A percentile compares a stretch with the other conserved stretches of the same genome.
These are phyloP conservation scores for Cyrtodaria siliqua DNA, from an alignment of 2,888 invertebrate genomes.

Conservation along the genomic window DNA sequence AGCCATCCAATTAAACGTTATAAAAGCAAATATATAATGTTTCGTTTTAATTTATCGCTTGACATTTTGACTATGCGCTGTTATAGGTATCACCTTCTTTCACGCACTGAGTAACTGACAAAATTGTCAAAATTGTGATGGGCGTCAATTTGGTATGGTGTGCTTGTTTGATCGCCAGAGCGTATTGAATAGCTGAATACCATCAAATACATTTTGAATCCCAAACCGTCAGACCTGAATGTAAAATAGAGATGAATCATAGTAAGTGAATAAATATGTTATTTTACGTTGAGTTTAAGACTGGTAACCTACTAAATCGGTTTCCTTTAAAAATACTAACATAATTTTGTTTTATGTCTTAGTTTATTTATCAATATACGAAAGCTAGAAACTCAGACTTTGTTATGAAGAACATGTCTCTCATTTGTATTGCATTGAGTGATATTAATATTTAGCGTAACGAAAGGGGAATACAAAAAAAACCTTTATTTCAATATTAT, in stretches of 20 bases:
- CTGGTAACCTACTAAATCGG: too few species aligned
- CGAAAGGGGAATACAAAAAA: too few species aligned
- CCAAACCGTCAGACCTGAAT: conserved; percentile 1
- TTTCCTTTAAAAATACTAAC: too few species aligned
- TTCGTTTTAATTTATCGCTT: conserved; percentile 59
- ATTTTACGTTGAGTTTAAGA: too few species aligned
- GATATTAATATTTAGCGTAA: too few species aligned
- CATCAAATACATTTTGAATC: conserved; percentile 3
- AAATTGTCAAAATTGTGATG: conserved; percentile 53
- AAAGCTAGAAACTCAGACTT: too few species aligned
- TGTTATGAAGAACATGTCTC: too few species aligned
- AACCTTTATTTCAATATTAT: too few species aligned
- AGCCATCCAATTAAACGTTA: conserved; percentile 23
- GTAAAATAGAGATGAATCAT: background rate
- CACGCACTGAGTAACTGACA: conserved; percentile 39
- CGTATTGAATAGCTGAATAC: conserved; percentile 12
- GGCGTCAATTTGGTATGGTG: conserved; percentile 41
- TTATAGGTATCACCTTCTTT: conserved; percentile 38
- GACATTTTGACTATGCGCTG: conserved; percentile 51
- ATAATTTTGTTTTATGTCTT: too few species aligned
- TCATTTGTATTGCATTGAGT: too few species aligned
- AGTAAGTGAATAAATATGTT: background rate
- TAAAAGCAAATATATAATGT: conserved; percentile 45
- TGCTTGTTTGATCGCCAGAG: conserved; percentile 39
- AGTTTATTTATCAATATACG: too few species aligned